These are phyloP conservation scores for Anoplolepis gracilipes DNA, from an alignment of 1,140 invertebrate genomes.

Conservation along the genomic window DNA sequence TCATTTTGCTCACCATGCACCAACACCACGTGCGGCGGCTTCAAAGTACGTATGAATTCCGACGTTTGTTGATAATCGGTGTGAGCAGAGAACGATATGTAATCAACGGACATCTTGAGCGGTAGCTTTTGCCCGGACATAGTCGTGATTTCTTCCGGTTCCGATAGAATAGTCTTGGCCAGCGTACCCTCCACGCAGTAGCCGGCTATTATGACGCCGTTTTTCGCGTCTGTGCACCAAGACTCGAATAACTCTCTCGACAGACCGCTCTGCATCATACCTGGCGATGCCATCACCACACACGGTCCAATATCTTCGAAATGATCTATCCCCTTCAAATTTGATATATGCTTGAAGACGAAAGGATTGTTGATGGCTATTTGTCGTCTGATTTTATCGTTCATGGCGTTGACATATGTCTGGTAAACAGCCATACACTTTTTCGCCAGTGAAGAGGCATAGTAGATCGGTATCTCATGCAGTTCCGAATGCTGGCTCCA, in stretches of 20 bases:
- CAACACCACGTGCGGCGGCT: constrained; percentile 98
- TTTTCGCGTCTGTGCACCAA: constrained; percentile 99
- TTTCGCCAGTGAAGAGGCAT: constrained; percentile 99
- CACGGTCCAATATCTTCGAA: constrained; percentile 99
- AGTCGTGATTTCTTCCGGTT: constrained; percentile 98
- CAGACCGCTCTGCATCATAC: constrained; percentile 99
- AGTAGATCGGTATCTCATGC: constrained; percentile 99
- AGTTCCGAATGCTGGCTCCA: constrained; percentile 99
- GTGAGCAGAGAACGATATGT: constrained; percentile 99
- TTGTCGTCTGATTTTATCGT: constrained; percentile 97
- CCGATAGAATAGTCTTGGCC: constrained; percentile 98
- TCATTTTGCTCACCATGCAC: constrained; percentile 99
- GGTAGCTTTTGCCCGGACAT: constrained; percentile 98
- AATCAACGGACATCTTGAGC: constrained; percentile 99
- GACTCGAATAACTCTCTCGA: constrained; percentile 99
- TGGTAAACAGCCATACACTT: constrained; percentile 99
- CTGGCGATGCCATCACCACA: constrained; percentile 99
- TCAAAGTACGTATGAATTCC: constrained; percentile 97
- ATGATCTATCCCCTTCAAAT: constrained; percentile 99
- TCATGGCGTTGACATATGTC: constrained; percentile 99
- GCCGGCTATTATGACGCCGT: constrained; percentile 99
- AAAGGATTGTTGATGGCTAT: constrained; percentile 99
- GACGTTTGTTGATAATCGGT: constrained; percentile 99
- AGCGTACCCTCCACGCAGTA: constrained; percentile 99
- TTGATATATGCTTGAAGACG: constrained; percentile 99